Percentiles rank a stretch among this genome's conserved stretches.
These are phyloP conservation scores for Beris chalybata DNA, from an alignment of 2,888 invertebrate species.

Conservation along the genomic window DNA sequence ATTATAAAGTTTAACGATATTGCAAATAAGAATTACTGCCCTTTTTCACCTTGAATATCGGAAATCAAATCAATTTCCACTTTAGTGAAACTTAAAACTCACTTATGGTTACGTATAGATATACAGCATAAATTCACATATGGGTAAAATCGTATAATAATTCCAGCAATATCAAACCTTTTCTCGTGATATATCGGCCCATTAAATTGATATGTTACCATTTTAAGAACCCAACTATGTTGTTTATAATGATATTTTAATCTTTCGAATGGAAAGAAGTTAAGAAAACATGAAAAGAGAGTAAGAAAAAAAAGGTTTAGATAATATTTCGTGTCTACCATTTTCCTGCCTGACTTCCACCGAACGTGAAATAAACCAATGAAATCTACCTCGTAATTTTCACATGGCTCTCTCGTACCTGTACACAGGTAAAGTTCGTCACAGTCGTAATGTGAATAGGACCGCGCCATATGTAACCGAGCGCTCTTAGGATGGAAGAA, in stretches of 20 bases:
- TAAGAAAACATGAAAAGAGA: conserved; percentile 7
- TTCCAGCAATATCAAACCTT: background rate
- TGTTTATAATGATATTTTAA: conserved; percentile 31
- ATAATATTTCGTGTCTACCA: background rate
- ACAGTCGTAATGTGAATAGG: no score
- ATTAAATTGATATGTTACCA: conserved; percentile 34
- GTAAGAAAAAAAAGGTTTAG: conserved; percentile 9
- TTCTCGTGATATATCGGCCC: conserved; percentile 13
- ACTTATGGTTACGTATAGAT: no score
- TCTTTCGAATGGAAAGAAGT: conserved; percentile 26
- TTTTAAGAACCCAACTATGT: conserved; percentile 14
- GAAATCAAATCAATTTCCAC: no score
- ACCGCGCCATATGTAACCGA: no score
- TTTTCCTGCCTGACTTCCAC: background rate
- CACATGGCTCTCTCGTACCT: background rate
- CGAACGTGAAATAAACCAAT: conserved; percentile 16
- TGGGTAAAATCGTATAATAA: no score
- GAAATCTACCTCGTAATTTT: conserved; percentile 8
- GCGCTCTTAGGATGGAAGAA: background rate
- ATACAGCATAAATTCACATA: no score
- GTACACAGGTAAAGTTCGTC: no score
- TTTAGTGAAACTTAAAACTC: no score
- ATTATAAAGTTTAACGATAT: no score
- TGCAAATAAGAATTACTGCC: no score
- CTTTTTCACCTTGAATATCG: no score